These are phyloP conservation scores for Venustaconcha ellipsiformis DNA, from an alignment of 1,140 invertebrate genomes.

Conservation along the genomic window DNA sequence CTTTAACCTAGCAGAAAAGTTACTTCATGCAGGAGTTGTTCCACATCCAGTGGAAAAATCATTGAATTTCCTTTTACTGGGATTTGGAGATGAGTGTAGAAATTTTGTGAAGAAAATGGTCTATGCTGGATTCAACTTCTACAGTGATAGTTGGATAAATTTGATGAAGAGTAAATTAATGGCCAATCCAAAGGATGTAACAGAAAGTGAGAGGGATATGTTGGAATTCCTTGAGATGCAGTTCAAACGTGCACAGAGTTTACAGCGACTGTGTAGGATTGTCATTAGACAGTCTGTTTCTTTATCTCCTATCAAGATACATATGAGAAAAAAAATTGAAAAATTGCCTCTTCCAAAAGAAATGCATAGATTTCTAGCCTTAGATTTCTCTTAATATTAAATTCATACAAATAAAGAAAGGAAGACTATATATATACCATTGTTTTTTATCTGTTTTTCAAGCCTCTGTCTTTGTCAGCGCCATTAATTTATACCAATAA, in stretches of 20 bases:
- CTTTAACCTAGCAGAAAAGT: slow-evolving; percentile 6
- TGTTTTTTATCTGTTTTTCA: no score
- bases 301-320: not conserved
- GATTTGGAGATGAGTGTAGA: slow-evolving; percentile 1
- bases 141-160: slow-evolving; percentile 10
- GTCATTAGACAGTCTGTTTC: slow-evolving; percentile 5
- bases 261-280: slow-evolving; percentile 4
- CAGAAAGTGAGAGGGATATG: slow-evolving; percentile 9
- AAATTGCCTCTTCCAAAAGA: slow-evolving; percentile 4
- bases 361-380: slow-evolving; percentile 1
- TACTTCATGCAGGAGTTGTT: slow-evolving; percentile 5
- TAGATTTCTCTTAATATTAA: not conserved
- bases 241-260: not conserved
- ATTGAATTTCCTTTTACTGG: slow-evolving; percentile 8
- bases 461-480: no score
- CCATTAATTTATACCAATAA: no score
- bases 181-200: not conserved
- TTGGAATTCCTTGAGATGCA: slow-evolving; percentile 7
- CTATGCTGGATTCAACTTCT: slow-evolving; percentile 7
- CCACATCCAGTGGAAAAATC: slow-evolving; percentile 17
- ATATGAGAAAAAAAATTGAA: slow-evolving; percentile 1
- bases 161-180: slow-evolving; percentile 3
- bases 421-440: no score
- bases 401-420: no score
- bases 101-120: slow-evolving; percentile 13